Percentiles rank a stretch among this genome's conserved stretches.
These are phyloP conservation scores for Hyperoplus immaculatus DNA, from an alignment of 2,797 vertebrate genomes.

Conservation along the genomic window DNA sequence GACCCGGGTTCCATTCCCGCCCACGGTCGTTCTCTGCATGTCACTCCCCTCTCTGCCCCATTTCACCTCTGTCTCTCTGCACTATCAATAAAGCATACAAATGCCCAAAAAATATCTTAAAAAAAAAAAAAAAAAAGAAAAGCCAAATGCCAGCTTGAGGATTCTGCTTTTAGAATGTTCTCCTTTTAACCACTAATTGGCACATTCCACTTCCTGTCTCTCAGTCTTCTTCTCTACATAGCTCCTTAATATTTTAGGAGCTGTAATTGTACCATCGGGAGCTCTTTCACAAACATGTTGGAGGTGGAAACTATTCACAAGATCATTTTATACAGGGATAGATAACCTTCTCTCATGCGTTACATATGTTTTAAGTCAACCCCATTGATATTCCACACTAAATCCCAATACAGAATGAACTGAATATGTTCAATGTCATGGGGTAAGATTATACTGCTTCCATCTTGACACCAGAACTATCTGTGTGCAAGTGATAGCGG, in stretches of 20 bases:
- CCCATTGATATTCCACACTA: slow-evolving; percentile 6
- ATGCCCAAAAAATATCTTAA: no score
- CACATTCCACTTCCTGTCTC: not conserved
- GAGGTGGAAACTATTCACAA: slow-evolving; percentile 5
- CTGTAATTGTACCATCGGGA: slow-evolving; percentile 58
- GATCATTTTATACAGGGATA: slow-evolving; percentile 12
- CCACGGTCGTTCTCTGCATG: no score
- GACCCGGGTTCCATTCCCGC: no score
- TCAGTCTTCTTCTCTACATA: not conserved
- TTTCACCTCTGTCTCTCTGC: no score
- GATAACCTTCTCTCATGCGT: not conserved
- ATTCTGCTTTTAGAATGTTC: slow-evolving; percentile 35
- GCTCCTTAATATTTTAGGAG: slow-evolving; percentile 20
- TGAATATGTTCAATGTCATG: slow-evolving; percentile 6
- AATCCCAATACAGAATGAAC: slow-evolving; percentile 22
- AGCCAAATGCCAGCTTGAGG: slow-evolving; percentile 29
- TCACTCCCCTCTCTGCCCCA: no score
- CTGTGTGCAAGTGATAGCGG: not conserved
- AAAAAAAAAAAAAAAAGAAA: not conserved
- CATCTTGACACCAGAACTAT: slow-evolving; percentile 6
- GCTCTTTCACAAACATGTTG: slow-evolving; percentile 24
- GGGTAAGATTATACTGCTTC: slow-evolving; percentile 13
- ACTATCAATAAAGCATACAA: no score
- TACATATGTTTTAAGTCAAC: slow-evolving; percentile 11
- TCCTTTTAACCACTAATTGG: slow-evolving; percentile 46